Evolutionary conservation across 2,888 invertebrate genomes (phyloP), one percentile per base, ranked within the genome.

Genomic region (Tipula vernalis): DNA sequence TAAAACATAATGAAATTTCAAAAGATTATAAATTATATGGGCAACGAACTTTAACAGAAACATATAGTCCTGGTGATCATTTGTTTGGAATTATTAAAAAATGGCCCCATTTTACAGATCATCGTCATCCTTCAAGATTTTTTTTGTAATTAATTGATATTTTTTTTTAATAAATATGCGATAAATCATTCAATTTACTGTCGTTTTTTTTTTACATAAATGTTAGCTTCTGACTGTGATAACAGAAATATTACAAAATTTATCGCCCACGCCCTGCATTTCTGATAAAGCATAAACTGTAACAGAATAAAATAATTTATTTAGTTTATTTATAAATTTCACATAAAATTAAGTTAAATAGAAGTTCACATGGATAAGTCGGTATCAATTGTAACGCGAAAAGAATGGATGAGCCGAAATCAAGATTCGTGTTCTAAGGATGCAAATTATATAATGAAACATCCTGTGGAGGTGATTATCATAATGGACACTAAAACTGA

Each of bases 1-100:
- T 95, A 0, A 90, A 92, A 0, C 87, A 91, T 28, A 93, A 93
- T 0, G 94, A 94, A 89, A 91, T 96, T 2, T 90, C 91, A 0
- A 90, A 92, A 86, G 92, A 95, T 89, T 96, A 96, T 89, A 94
- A 94, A 89, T 89, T 96, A 8, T 91, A 95, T 86, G 96, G 94
- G 0, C 95, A 95, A 87, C 92, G 95, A 47, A 96, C 96, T 89
- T 89, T 95, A 1, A 92, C 93, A 39, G 91, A 93, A 1, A 95
- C 96, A 0, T 90, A 93, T 28, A 96, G 96, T 89, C 96, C 96
- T 0, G 96, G 96, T 0, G 92, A 93, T 85, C 92, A 92, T 3
- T 90, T 96, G 3, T 95, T 92, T 88, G 91, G 93, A 41, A 92
- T 94, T 51, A 93, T 96, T 0, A 93, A 93, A 89, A 92, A 91